phyloP scores from a whole-genome alignment of 2,113 vertebrate species.

The Triplophysa siluroides region DNA sequence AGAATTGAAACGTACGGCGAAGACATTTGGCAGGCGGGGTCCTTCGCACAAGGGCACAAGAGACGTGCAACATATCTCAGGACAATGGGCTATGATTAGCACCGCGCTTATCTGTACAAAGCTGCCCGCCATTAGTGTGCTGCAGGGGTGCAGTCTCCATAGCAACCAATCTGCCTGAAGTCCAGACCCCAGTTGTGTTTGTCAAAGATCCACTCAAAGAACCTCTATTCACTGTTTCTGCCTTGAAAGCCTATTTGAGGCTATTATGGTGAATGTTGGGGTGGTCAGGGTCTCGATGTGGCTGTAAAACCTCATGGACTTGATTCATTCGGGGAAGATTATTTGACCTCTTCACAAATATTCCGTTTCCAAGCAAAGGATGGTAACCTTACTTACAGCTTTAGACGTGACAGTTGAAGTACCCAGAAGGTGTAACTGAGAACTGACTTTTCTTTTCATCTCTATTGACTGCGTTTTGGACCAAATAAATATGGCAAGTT shows the following conservation, averaged over 20 bases:
- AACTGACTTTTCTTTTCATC: neutral
- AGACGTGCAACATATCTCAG: conserved; percentile 17
- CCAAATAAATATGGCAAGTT: neutral
- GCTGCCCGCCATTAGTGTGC: conserved; percentile 47
- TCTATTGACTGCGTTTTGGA: neutral
- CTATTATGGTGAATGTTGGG: neutral
- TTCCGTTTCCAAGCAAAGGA: neutral
- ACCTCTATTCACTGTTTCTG: conserved; percentile 25
- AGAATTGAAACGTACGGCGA: conserved; percentile 9
- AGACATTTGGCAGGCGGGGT: conserved; percentile 25
- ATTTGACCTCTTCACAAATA: neutral
- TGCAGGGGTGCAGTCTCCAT: conserved; percentile 53
- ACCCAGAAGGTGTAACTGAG: neutral
- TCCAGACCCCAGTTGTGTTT: conserved; percentile 55
- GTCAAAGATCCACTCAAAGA: conserved; percentile 36
- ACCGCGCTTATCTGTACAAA: conserved; percentile 35
- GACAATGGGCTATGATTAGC: conserved; percentile 46
- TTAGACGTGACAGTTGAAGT: neutral
- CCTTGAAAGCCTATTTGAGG: conserved; percentile 33
- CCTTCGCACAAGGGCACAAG: neutral
- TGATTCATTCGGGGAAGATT: neutral
- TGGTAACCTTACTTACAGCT: neutral
- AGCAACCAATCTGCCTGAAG: conserved; percentile 53
- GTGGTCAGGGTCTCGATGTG: neutral
- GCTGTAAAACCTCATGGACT: conserved; percentile 9